Evolutionary conservation across 2,113 vertebrate species (phyloP), one percentile per base, ranked within the genome.

Genomic region (Sisor rabdophorus): DNA sequence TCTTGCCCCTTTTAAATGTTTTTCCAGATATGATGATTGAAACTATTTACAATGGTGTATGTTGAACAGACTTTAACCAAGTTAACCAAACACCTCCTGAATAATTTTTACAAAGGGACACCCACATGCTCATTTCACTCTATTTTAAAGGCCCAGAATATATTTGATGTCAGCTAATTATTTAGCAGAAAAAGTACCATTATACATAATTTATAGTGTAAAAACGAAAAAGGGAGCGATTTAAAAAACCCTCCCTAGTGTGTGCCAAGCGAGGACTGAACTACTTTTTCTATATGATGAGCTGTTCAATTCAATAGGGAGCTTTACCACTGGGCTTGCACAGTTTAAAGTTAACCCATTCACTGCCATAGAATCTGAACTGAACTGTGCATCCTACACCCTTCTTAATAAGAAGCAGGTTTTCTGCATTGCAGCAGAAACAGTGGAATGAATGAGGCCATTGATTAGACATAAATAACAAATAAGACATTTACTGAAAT

Each of bases 241-340:
- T 79, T 79, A 85, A 81, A 77, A 79, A 83, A 79, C 52, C 75
- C 76, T 85, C 85, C 70, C 87, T 56, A 71, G 84, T 26, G 84
- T 80, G 26, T 54, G 70, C 79, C 81, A 76, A 78, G n/a, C 84
- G 64, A 76, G 87, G 81, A 78, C 83, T 77, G 76, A 85, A 86
- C 79, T 88, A 89, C 82, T 90, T 89, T 89, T 87, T 81, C 82
- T 87, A 84, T 79, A 71, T 84, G 87, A 88, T 86, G 88, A 90
- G 84, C 85, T 81, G 82, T 86, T 81, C 81, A 76, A 88, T 78
- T 88, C 91, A 84, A 80, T 80, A 72, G 89, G 88, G 88, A 89
- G 75, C 63, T 68, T 78, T 75, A 81, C 85, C 82, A 52, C 81
- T 60, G 85, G 84, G 84, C 86, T 77, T 67, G 58, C 70, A 76